Evolutionary conservation across 1,140 invertebrate genomes (phyloP).

Genomic region (Anastrepha ludens): DNA sequence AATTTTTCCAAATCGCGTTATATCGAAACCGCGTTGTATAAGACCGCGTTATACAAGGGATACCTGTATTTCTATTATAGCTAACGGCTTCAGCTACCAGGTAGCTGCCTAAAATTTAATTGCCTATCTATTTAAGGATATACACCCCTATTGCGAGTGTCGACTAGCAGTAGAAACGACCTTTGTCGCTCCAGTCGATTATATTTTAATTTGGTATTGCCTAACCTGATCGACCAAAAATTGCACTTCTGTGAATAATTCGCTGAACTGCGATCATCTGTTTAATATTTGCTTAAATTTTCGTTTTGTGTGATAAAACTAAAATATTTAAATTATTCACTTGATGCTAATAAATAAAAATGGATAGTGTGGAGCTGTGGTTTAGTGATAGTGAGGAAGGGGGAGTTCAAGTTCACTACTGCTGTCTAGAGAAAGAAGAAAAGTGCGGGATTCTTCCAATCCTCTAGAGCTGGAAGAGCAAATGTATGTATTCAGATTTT

Average conservation of each 20-base stretch:
- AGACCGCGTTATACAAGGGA: too few relatives aligned
- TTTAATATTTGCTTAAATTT: not conserved
- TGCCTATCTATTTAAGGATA: not conserved
- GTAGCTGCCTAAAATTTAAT: too few relatives aligned
- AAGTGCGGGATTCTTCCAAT: not conserved
- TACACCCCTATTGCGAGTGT: not conserved
- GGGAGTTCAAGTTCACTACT: too few relatives aligned
- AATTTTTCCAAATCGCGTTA: not conserved
- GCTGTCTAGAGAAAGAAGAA: not conserved
- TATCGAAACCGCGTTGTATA: too few relatives aligned
- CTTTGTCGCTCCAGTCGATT: not conserved
- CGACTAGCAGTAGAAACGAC: not conserved
- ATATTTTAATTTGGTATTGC: not conserved
- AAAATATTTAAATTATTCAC: not conserved
- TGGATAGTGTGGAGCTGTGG: too few relatives aligned
- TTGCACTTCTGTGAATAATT: not conserved
- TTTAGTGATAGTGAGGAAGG: too few relatives aligned
- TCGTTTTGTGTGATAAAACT: not conserved
- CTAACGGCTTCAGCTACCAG: too few relatives aligned
- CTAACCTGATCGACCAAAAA: not conserved
- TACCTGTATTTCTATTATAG: too few relatives aligned
- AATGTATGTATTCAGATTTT: not conserved
- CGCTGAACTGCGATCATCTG: not conserved
- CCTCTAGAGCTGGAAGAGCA: not conserved
- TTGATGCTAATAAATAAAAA: not conserved